Evolutionary conservation across 2,888 invertebrate genomes (phyloP).

Genomic region (Agrochola lychnidis): DNA sequence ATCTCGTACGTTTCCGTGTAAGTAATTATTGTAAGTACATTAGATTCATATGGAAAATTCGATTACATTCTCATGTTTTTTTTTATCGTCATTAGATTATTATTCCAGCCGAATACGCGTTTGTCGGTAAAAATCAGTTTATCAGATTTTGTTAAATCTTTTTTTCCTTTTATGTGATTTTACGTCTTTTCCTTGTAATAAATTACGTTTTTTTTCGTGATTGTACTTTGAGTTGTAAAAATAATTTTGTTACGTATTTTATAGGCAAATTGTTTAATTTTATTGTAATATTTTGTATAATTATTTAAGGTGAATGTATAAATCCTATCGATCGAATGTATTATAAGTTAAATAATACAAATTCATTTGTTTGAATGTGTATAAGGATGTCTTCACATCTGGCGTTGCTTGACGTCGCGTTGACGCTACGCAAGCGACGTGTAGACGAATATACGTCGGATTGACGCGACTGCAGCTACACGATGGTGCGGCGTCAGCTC

Average conservation of each 20-base stretch:
- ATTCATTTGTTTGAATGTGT: conserved; percentile 41
- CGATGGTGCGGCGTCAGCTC: no score
- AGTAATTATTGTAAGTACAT: conserved; percentile 68
- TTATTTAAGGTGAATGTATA: conserved; percentile 27
- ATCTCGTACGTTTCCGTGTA: conserved; percentile 68
- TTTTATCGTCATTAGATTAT: conserved; percentile 37
- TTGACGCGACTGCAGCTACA: neutral
- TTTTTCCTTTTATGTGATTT: conserved; percentile 12
- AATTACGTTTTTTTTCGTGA: neutral
- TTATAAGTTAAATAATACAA: conserved; percentile 38
- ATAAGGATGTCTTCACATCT: conserved; percentile 28
- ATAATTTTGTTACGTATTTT: neutral
- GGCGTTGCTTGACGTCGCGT: neutral
- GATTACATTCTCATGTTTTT: conserved; percentile 35
- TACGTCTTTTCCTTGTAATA: conserved; percentile 24
- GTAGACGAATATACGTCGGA: neutral
- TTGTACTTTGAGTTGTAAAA: conserved; percentile 5
- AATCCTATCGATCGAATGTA: conserved; percentile 38
- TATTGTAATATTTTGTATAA: conserved; percentile 1
- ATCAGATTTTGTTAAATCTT: neutral
- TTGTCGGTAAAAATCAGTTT: conserved; percentile 6
- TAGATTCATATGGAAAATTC: conserved; percentile 62
- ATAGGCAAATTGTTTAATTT: neutral
- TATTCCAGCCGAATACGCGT: conserved; percentile 44
- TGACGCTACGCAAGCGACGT: neutral